These are phyloP conservation scores for Heliconius ismenius DNA, from an alignment of 2,888 invertebrate genomes.

Conservation along the genomic window DNA sequence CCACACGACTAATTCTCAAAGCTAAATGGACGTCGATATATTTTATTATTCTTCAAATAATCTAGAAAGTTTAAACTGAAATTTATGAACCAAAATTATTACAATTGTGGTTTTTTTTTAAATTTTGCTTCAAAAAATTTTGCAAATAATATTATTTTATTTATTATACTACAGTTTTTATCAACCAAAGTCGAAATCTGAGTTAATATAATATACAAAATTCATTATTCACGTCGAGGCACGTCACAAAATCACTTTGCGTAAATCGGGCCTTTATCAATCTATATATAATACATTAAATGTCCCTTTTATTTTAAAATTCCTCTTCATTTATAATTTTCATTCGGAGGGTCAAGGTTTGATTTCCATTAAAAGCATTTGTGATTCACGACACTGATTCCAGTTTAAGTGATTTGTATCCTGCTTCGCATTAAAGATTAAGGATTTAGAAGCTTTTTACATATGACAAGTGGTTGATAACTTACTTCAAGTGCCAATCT, in stretches of 20 bases:
- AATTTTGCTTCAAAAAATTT: too few species aligned
- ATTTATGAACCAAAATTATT: too few species aligned
- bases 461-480: constrained; percentile 41
- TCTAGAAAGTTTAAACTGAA: too few species aligned
- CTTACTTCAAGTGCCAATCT: constrained; percentile 38
- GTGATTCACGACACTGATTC: constrained; percentile 48
- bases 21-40: too few species aligned
- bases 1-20: too few species aligned
- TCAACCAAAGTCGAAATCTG: not conserved
- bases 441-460: constrained; percentile 40
- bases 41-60: too few species aligned
- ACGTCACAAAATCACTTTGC: constrained; percentile 54
- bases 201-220: constrained; percentile 27
- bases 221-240: constrained; percentile 45
- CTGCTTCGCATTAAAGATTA: constrained; percentile 36
- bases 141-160: too few species aligned
- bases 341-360: constrained; percentile 45
- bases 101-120: too few species aligned
- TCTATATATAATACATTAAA: constrained; percentile 50
- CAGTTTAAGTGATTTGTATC: constrained; percentile 45
- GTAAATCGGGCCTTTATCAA: constrained; percentile 59
- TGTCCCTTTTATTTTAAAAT: constrained; percentile 49
- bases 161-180: too few species aligned
- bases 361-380: constrained; percentile 51
- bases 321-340: constrained; percentile 35